Base-by-base conservation (phyloP, 1,140 invertebrate genomes). In the Lutraria rhynchaena region DNA sequence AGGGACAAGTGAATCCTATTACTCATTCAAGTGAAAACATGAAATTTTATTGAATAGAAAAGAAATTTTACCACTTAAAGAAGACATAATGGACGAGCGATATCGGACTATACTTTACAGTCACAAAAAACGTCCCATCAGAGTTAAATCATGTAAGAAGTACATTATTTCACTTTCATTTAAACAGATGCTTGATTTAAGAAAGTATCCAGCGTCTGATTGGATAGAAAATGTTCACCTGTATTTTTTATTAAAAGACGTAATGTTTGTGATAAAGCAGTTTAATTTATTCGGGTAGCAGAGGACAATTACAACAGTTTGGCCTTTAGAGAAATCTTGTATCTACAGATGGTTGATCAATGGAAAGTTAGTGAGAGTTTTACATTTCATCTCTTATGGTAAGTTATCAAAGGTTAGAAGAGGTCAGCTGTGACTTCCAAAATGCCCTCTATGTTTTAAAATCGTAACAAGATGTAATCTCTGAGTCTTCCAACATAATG, bases 141-240 rank as follows among this genome's bases (percentile, higher is more conserved):
- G 29, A 46, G 73, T 75, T 60, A 46, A 63, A 29, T 75, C 73
- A 75, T 44, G 73, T 75, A 75, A 61, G 73, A 75, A 61, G 58
- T 75, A 75, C 41, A 61, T 61, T 46, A 61, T 74, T 41, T 41
- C 55, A 75, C 15, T 61, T 46, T 22, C 31, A 49, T 60, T 61
- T 75, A 35, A 63, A 63, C 35, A 57, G 57, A 35, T 33, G 55
- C 31, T 49, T 44, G 13, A 17, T 17, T 29, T 31, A 49, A 1
- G 29, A 33, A 46, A 60, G 4, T 27, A 24, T 3, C 17, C 17
- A 44, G 11, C 9, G 24, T 61, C 57, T 41, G 35, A 75, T 75
- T 75, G 73, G 73, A n/a, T 61, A 49, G 29, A 60, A 75, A 15
- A 1, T 29, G n/a, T 61, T 75, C 73, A 75, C 53, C 73, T 75